These are phyloP conservation scores for Aplochiton taeniatus DNA, from an alignment of 2,797 vertebrate genomes.

Conservation along the genomic window DNA sequence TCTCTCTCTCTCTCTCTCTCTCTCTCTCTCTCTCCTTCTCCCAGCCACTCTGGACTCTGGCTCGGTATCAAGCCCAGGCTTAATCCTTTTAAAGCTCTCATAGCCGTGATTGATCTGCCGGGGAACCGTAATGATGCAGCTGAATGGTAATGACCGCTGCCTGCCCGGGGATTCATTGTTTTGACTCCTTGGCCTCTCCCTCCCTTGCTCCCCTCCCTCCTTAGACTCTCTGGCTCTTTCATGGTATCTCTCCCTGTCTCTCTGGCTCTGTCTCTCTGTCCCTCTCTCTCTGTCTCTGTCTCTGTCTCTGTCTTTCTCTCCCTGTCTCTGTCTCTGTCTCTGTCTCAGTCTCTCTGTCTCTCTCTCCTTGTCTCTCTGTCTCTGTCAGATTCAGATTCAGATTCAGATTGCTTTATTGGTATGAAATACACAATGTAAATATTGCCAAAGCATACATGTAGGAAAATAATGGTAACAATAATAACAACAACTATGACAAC, in stretches of 20 bases:
- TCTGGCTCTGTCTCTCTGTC: slow-evolving; percentile 69
- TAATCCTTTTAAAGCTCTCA: slow-evolving; percentile 90
- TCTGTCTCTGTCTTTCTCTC: too few relatives aligned
- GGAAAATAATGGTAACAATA: too few relatives aligned
- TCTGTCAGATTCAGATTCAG: slow-evolving; percentile 82
- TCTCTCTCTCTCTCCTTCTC: slow-evolving; percentile 2
- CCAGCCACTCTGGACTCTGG: slow-evolving; percentile 35
- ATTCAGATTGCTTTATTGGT: too few relatives aligned
- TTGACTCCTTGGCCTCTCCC: slow-evolving; percentile 90
- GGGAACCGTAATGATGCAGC: slow-evolving; percentile 85
- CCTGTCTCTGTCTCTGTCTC: too few relatives aligned
- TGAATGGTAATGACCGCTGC: slow-evolving; percentile 88
- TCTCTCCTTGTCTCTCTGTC: slow-evolving; percentile 78
- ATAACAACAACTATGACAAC: too few relatives aligned
- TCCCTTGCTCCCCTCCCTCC: slow-evolving; percentile 71
- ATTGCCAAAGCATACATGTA: too few relatives aligned
- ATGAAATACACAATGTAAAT: too few relatives aligned
- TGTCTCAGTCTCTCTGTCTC: not conserved
- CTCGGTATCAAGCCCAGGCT: slow-evolving; percentile 86
- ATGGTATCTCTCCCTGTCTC: not conserved
- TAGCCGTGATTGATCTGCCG: slow-evolving; percentile 92
- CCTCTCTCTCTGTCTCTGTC: slow-evolving; percentile 77
- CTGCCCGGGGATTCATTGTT: slow-evolving; percentile 90
- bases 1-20: not conserved
- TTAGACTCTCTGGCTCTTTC: not conserved